Base-by-base conservation (phyloP, 2,113 vertebrate genomes). In the Strix uralensis region DNA sequence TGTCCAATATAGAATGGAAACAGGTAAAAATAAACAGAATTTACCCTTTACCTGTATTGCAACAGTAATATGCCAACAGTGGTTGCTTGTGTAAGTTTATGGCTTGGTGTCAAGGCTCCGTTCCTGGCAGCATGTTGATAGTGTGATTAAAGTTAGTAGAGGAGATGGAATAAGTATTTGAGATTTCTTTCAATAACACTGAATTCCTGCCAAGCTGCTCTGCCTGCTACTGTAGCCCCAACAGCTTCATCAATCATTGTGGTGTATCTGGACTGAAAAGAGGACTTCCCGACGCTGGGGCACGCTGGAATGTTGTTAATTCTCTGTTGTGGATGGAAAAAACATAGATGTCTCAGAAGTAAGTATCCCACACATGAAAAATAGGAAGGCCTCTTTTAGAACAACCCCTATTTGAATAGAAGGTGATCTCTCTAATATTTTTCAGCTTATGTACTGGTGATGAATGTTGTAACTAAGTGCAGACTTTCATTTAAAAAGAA, bases 111-210 rank as follows among this genome's bases (percentile, higher is more conserved):
- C 97, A 97, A 98, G 96, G 96, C 97, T 97, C 96, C 97, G n/a
- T 98, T 99, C 98, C 98, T 98, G 98, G 98, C 98, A 98, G 96
- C 92, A 86, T 97, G 95, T 97, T 98, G 97, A 98, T 98, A 98
- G 96, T 96, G 95, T 97, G 98, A 98, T 98, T 98, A 96, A 98
- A 98, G 97, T 98, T 93, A 96, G 95, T 82, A 93, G 98, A 98
- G 79, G 97, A 98, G 98, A 98, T 97, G 98, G 93, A 98, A 98
- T 98, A 98, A 98, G 98, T 97, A 98, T 98, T 98, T 98, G 94
- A 97, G 95, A 98, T 97, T 97, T 96, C 97, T 98, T 98, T 98
- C 97, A 98, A 88, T 97, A 98, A 98, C 96, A 97, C 96, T 97
- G 98, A 98, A 97, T 93, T 93, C 95, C 91, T 98, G 97, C 98